phyloP scores from a whole-genome alignment of 37 sponge, comb jelly and placozoan genomes.

The Diacarnus erythraeanus region DNA sequence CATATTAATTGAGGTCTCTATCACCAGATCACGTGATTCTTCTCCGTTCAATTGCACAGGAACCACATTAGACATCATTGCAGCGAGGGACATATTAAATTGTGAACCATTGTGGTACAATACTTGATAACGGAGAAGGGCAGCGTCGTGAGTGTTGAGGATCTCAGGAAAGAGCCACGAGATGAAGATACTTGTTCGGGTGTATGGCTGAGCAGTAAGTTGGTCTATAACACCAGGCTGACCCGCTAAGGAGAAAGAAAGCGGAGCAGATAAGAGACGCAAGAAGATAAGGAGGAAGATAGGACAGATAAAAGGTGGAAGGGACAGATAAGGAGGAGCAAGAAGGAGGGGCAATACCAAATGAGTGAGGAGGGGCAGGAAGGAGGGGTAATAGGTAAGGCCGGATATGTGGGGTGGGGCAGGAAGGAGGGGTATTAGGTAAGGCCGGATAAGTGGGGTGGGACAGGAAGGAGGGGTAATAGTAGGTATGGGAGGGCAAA shows the following conservation, averaged over 20 bases:
- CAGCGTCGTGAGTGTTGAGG: neutral
- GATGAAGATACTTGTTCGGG: neutral
- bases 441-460: too few species aligned
- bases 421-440: neutral
- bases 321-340: neutral
- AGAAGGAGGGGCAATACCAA: neutral
- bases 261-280: neutral
- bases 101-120: neutral
- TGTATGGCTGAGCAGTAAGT: neutral
- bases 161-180: neutral
- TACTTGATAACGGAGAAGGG: neutral
- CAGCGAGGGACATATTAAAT: neutral
- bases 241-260: neutral
- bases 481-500: neutral
- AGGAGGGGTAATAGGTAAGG: neutral
- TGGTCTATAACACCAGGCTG: neutral
- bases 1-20: neutral
- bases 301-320: neutral
- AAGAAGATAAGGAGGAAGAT: neutral
- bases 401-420: neutral
- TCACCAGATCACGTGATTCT: neutral
- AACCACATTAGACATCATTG: neutral
- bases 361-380: neutral
- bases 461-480: neutral
- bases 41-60: neutral